Evolutionary conservation across 2,888 invertebrate species (phyloP).

Genomic region (Cheilosia vernalis): DNA sequence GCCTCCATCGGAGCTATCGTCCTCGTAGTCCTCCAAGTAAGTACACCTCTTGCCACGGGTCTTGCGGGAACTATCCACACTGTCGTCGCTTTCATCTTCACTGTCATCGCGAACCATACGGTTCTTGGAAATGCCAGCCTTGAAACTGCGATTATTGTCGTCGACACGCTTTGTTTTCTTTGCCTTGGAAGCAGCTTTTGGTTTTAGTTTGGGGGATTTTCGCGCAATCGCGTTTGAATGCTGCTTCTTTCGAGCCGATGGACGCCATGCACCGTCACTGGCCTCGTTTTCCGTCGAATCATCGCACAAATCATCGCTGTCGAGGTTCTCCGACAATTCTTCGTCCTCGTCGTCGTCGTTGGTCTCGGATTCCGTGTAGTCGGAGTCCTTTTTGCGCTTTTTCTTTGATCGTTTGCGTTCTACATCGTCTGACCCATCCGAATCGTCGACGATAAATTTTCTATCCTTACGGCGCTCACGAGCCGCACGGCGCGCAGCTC

Average conservation of each 20-base stretch:
- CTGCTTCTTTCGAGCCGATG: conserved; percentile 81
- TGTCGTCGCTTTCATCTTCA: conserved; percentile 84
- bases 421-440: conserved; percentile 83
- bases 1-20: conserved; percentile 83
- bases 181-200: conserved; percentile 56
- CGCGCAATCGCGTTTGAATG: conserved; percentile 77
- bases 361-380: conserved; percentile 86
- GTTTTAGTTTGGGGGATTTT: conserved; percentile 80
- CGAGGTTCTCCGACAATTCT: conserved; percentile 82
- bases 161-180: conserved; percentile 80
- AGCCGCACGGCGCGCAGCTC: conserved; percentile 84
- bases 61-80: conserved; percentile 83
- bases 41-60: conserved; percentile 82
- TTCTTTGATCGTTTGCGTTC: conserved; percentile 85
- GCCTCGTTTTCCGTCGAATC: conserved; percentile 81
- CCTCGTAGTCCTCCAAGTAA: conserved; percentile 83
- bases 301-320: conserved; percentile 83
- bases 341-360: conserved; percentile 83
- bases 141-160: conserved; percentile 82
- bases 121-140: conserved; percentile 85
- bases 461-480: conserved; percentile 82
- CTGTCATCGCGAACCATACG: conserved; percentile 91
- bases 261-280: conserved; percentile 82
- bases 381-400: conserved; percentile 83
- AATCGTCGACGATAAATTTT: conserved; percentile 84